Percentiles rank a stretch among this genome's conserved stretches.
These are phyloP conservation scores for Brienomyrus longianalis DNA, from an alignment of 2,113 vertebrate species.

Conservation along the genomic window DNA sequence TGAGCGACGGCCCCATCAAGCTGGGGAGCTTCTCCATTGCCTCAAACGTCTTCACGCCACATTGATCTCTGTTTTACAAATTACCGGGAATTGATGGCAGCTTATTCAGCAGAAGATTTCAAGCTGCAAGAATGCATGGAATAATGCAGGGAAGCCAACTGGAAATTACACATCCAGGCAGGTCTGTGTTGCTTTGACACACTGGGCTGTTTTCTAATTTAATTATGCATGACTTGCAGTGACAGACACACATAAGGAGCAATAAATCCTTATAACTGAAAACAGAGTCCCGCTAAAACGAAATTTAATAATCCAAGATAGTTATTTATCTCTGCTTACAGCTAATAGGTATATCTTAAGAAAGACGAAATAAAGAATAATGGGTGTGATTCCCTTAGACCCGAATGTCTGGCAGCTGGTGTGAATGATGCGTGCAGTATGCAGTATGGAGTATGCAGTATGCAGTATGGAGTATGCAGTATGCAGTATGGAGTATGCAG, in stretches of 20 bases:
- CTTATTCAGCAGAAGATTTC: neutral
- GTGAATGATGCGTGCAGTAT: neutral
- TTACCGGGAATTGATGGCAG: neutral
- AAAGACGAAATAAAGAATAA: conserved; percentile 21
- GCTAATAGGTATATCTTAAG: neutral
- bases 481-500: too few species aligned
- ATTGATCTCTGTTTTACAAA: neutral
- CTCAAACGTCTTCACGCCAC: neutral
- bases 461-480: too few species aligned
- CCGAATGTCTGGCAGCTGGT: neutral
- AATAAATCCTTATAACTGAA: neutral
- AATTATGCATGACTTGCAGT: neutral
- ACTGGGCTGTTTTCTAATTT: neutral
- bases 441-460: too few species aligned
- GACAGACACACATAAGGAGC: neutral
- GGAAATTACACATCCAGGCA: neutral
- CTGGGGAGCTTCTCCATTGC: neutral
- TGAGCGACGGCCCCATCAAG: neutral
- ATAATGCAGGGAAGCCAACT: neutral
- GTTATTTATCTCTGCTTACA: neutral
- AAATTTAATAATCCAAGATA: neutral
- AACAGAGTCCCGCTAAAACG: neutral
- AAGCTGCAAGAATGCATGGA: neutral
- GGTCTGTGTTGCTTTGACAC: neutral
- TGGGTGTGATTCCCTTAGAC: neutral